Conservation (phyloP, 1,140 invertebrate species). For the Drosophila nigromelanica region DNA sequence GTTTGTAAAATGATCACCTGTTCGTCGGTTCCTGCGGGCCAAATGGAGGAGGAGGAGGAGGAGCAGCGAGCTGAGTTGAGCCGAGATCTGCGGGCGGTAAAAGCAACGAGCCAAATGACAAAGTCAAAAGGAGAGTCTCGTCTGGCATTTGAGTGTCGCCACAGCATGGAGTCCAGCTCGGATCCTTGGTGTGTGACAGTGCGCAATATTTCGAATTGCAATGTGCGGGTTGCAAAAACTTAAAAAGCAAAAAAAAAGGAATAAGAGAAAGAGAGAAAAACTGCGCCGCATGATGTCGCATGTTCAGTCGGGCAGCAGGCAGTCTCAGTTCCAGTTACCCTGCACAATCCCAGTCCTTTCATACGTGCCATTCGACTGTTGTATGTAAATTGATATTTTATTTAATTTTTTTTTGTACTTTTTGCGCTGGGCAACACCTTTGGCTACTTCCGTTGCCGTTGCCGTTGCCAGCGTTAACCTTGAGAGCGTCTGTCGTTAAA, state of each 20-base stretch:
- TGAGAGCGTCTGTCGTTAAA: slow-evolving; percentile 62
- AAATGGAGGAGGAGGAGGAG: no score
- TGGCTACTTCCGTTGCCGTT: slow-evolving; percentile 35
- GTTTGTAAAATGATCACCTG: slow-evolving; percentile 79
- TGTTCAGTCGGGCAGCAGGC: slow-evolving; percentile 38
- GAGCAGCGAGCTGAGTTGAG: slow-evolving; percentile 1
- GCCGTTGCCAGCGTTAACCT: slow-evolving; percentile 58
- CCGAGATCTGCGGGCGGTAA: slow-evolving; percentile 32
- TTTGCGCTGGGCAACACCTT: slow-evolving; percentile 53
- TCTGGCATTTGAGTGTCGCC: slow-evolving; percentile 71
- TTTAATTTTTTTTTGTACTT: slow-evolving; percentile 44
- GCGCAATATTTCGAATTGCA: slow-evolving; percentile 78
- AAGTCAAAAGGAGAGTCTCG: slow-evolving; percentile 45
- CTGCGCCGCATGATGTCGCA: slow-evolving; percentile 67
- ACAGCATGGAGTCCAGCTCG: slow-evolving; percentile 56
- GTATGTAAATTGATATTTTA: slow-evolving; percentile 81
- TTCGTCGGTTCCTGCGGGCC: slow-evolving; percentile 18
- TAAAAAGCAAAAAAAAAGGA: slow-evolving; percentile 23
- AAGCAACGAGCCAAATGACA: slow-evolving; percentile 28
- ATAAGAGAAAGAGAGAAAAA: slow-evolving; percentile 16
- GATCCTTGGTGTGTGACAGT: slow-evolving; percentile 63
- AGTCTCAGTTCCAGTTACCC: slow-evolving; percentile 4
- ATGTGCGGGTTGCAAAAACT: slow-evolving; percentile 62
- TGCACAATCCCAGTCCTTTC: slow-evolving; percentile 2
- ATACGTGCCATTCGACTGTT: slow-evolving; percentile 5